Evolutionary conservation across 2,797 vertebrate genomes (phyloP), one percentile per base, ranked within the genome.

Genomic region (Galaxias olidus): DNA sequence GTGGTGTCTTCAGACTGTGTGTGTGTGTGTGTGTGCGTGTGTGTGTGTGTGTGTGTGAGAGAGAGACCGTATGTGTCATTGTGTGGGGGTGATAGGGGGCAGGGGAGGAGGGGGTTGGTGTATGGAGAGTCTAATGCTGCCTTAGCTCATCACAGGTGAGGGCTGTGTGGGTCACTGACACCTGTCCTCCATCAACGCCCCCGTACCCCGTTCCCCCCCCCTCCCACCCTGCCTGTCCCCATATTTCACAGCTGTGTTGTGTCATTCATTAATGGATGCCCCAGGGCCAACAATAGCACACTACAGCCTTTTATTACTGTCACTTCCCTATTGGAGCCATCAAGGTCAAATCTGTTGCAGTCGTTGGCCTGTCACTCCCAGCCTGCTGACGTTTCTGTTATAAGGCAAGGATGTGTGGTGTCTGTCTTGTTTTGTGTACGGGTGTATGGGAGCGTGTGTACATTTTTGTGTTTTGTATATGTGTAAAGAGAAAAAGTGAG

Each of bases 181-280:
- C 78, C 84, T 81, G 80, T 81, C 81, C 84, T 86, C 84, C 86
- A 84, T 87, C 87, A 30, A 85, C 43, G 47, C 71, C 58, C 46
- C 59, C 66, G 43, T 58, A 59, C 46, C 53, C 30, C 18, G 19
- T 13, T 15, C n/a, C 66, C 61, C 68, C 63, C 6, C 46, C 3
- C 64, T 66, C 54, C 65, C 71, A 54, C 68, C 12, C 58, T 20
- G 48, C 71, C 61, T 72, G 75, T 79, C 82, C 62, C 74, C 45
- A 14, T 70, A 81, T 83, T 78, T 86, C 85, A 79, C 61, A 59
- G 74, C 85, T 82, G 87, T 86, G 88, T 90, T 79, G 83, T 88
- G 86, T 88, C 89, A 84, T 84, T 89, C 90, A 88, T 90, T 90
- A 91, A 89, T 87, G 82, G 83, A 83, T 83, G 87, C 86, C 86